phyloP scores from a whole-genome alignment of 1,140 invertebrate genomes.

The Magallana gigas region DNA sequence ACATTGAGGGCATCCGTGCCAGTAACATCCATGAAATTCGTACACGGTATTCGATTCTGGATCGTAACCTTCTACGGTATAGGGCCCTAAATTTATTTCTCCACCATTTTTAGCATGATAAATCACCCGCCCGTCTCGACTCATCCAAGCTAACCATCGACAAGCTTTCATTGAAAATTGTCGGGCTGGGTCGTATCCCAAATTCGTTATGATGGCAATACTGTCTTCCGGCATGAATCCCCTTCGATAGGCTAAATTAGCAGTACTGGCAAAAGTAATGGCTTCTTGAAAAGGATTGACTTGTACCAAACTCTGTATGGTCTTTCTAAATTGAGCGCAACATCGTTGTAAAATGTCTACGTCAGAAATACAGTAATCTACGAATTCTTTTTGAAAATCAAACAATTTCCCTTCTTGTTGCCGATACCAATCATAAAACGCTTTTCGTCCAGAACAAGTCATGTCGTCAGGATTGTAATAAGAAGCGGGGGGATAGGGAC shows the following conservation, averaged over 20 bases:
- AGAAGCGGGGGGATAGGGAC: too few species aligned
- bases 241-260: background rate
- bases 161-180: background rate
- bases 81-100: background rate
- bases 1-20: conserved; percentile 60
- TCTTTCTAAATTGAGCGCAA: too few species aligned
- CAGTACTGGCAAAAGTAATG: too few species aligned
- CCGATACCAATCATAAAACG: too few species aligned
- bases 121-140: background rate
- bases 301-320: too few species aligned
- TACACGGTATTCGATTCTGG: conserved; percentile 39
- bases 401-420: too few species aligned
- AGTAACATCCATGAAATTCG: conserved; percentile 58
- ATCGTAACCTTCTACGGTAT: conserved; percentile 19
- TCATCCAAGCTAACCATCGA: background rate
- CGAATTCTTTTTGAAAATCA: too few species aligned
- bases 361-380: too few species aligned
- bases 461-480: too few species aligned
- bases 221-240: background rate
- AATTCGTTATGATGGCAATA: background rate
- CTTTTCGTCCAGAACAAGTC: too few species aligned
- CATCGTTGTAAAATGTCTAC: too few species aligned
- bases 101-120: conserved; percentile 29
- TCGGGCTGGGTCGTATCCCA: background rate
- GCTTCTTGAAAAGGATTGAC: too few species aligned